A percentile compares a stretch with the other conserved stretches of the same genome.
These are phyloP conservation scores for Moxostoma hubbsi DNA, from an alignment of 2,797 vertebrate genomes.

Conservation along the genomic window DNA sequence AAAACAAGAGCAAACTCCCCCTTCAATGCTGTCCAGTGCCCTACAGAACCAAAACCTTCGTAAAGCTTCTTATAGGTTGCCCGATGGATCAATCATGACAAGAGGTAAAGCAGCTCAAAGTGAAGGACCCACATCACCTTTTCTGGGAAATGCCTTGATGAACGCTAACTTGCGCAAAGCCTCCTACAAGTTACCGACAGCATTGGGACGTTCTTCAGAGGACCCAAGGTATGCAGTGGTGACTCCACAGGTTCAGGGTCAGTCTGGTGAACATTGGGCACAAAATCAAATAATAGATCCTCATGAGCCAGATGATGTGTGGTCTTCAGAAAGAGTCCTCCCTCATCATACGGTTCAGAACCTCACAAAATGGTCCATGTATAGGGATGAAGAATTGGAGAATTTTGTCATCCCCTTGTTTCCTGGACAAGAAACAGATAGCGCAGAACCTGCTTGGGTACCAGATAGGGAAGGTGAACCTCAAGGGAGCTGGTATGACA, in stretches of 20 bases:
- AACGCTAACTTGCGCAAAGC: slow-evolving; percentile 72
- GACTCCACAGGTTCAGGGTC: slow-evolving; percentile 85
- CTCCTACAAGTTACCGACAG: slow-evolving; percentile 73
- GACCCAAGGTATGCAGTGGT: slow-evolving; percentile 86
- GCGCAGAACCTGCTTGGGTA: slow-evolving; percentile 73
- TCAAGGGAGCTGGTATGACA: slow-evolving; percentile 84
- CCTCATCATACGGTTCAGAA: slow-evolving; percentile 79
- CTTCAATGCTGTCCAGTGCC: slow-evolving; percentile 57
- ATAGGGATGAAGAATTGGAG: slow-evolving; percentile 74
- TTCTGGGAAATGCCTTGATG: slow-evolving; percentile 64
- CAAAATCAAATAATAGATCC: slow-evolving; percentile 70
- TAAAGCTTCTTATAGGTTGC: slow-evolving; percentile 60
- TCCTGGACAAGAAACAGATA: slow-evolving; percentile 60
- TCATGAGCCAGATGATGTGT: slow-evolving; percentile 74
- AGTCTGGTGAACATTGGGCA: slow-evolving; percentile 81
- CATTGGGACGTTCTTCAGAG: slow-evolving; percentile 64
- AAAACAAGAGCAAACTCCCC: slow-evolving; percentile 50
- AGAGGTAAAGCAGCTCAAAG: slow-evolving; percentile 48
- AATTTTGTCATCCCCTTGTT: slow-evolving; percentile 70
- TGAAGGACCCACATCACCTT: slow-evolving; percentile 53
- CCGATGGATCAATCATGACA: slow-evolving; percentile 57
- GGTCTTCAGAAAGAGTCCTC: slow-evolving; percentile 78
- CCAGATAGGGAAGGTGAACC: slow-evolving; percentile 80
- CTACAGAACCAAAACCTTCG: slow-evolving; percentile 62
- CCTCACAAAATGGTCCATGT: slow-evolving; percentile 79